A percentile compares a stretch with the other conserved stretches of the same genome.
These are phyloP conservation scores for Mesopsocus fuscifrons DNA, from an alignment of 2,888 invertebrate genomes.

Conservation along the genomic window DNA sequence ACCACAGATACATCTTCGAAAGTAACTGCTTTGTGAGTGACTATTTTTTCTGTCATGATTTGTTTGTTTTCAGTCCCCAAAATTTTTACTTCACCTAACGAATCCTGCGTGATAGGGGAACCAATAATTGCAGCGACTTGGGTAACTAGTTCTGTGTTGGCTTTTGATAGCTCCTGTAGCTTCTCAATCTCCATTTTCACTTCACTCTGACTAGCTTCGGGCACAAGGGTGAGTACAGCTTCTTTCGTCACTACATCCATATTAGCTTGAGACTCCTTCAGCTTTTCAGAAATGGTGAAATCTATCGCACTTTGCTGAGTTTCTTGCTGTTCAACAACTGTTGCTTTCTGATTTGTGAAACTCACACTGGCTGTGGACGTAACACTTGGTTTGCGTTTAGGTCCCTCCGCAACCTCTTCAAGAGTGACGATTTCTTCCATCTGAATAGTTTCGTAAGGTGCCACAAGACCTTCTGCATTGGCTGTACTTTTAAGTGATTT, in stretches of 20 bases:
- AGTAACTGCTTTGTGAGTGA: conserved; percentile 7
- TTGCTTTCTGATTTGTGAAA: conserved; percentile 3
- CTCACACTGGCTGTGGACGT: neutral
- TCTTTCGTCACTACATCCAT: conserved; percentile 12
- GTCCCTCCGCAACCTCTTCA: too few species aligned
- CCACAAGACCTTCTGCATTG: too few species aligned
- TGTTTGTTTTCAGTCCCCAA: neutral
- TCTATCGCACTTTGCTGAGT: conserved; percentile 10
- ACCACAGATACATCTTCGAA: neutral
- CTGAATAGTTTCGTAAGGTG: too few species aligned
- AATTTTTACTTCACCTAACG: conserved; percentile 7
- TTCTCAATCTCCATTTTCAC: conserved; percentile 10
- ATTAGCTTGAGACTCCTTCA: conserved; percentile 10
- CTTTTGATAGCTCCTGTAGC: conserved; percentile 12
- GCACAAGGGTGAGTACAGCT: conserved; percentile 12
- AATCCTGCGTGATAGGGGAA: conserved; percentile 7
- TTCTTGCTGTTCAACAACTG: conserved; percentile 12
- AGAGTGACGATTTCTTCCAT: too few species aligned
- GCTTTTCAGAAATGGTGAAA: conserved; percentile 7
- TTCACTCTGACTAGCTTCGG: conserved; percentile 11
- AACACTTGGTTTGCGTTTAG: neutral
- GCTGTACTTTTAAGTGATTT: too few species aligned
- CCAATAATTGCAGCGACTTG: conserved; percentile 3
- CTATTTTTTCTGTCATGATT: conserved; percentile 4
- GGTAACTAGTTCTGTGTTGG: neutral